These are phyloP conservation scores for Drosophila rellima DNA, from an alignment of 2,888 invertebrate genomes.

Conservation along the genomic window DNA sequence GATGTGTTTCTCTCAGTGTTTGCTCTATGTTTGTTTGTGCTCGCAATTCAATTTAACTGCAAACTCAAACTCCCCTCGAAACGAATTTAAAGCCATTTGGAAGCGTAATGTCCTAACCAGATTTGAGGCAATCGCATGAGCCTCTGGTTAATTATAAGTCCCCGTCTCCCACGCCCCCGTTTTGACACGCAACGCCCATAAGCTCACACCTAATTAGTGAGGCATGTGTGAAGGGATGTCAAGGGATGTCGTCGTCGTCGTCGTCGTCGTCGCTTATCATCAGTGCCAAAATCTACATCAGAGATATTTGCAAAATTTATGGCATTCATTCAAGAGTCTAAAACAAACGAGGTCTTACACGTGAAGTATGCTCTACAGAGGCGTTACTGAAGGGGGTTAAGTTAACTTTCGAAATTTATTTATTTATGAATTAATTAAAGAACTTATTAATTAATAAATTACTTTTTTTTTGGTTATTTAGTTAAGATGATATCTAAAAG, in stretches of 20 bases:
- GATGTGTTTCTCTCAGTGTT: slow-evolving; percentile 44
- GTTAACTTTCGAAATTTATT: not conserved
- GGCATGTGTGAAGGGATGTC: slow-evolving; percentile 39
- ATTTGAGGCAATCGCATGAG: slow-evolving; percentile 39
- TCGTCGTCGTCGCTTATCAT: slow-evolving; percentile 35
- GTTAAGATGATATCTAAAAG: no score
- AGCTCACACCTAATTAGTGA: slow-evolving; percentile 50
- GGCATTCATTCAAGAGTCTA: slow-evolving; percentile 30
- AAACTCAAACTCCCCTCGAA: not conserved
- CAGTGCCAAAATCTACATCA: slow-evolving; percentile 48
- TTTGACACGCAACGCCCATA: slow-evolving; percentile 26
- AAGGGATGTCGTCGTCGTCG: slow-evolving; percentile 22
- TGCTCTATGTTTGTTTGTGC: slow-evolving; percentile 28
- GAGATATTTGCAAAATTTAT: slow-evolving; percentile 57
- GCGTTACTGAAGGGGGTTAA: not conserved
- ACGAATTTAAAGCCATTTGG: slow-evolving; percentile 37
- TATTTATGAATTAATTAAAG: no score
- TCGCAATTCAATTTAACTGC: slow-evolving; percentile 51
- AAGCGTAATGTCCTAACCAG: slow-evolving; percentile 31
- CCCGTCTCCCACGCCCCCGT: not conserved
- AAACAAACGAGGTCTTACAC: slow-evolving; percentile 7
- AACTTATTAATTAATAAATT: no score
- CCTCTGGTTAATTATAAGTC: slow-evolving; percentile 47
- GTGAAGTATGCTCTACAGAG: not conserved
- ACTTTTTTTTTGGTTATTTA: no score